phyloP scores from a whole-genome alignment of 1,140 invertebrate species.

The Yoshiicerus persimilis region DNA sequence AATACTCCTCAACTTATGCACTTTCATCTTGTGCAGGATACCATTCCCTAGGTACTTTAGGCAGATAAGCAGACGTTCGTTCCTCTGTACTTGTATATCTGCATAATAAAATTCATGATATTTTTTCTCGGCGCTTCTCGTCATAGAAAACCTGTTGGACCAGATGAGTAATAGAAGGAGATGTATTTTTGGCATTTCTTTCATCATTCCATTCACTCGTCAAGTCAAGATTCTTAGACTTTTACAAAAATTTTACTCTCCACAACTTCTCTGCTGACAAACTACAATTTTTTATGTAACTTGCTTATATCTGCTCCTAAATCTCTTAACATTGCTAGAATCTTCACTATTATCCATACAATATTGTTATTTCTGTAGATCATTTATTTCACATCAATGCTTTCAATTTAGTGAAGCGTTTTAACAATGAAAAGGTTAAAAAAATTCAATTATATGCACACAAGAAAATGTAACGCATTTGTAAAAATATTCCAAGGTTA shows the following conservation, averaged over 20 bases:
- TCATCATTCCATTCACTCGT: neutral
- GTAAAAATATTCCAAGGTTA: too few species aligned
- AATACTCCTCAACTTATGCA: too few species aligned
- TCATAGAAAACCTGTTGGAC: conserved; percentile 8
- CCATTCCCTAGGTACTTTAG: neutral
- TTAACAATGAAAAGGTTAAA: too few species aligned
- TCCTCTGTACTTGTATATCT: neutral
- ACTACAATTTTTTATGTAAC: neutral
- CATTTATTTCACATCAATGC: neutral
- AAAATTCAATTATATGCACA: too few species aligned
- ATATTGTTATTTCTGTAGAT: neutral
- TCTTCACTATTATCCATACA: neutral
- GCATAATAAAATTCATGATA: neutral
- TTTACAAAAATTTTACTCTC: neutral
- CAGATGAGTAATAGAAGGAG: conserved; percentile 11
- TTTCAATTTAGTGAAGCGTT: too few species aligned
- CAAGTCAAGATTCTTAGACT: neutral
- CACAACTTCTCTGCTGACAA: neutral
- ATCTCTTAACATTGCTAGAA: neutral
- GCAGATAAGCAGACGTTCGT: neutral
- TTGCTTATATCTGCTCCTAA: neutral
- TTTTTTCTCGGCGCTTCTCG: neutral
- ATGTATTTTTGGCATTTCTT: conserved; percentile 15
- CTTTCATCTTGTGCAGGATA: too few species aligned
- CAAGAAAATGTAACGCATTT: too few species aligned